phyloP scores from a whole-genome alignment of 2,888 invertebrate genomes.

The Phlogophora meticulosa region DNA sequence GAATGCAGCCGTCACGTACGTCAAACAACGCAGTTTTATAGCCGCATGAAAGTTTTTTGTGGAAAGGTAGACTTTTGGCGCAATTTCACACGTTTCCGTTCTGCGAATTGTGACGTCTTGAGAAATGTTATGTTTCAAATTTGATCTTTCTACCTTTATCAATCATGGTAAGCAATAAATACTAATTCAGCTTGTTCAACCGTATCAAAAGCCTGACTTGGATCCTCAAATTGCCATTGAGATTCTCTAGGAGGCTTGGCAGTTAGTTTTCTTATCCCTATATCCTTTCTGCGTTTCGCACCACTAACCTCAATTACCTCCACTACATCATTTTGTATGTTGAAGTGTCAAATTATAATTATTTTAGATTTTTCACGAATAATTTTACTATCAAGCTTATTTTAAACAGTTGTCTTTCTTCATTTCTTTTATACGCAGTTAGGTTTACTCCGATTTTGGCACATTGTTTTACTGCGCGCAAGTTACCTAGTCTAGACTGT shows the following conservation, averaged over 20 bases:
- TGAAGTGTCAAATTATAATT: background rate
- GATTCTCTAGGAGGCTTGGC: conserved; percentile 2
- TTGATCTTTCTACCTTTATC: background rate
- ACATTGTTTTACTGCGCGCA: conserved; percentile 42
- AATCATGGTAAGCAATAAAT: background rate
- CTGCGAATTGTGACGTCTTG: conserved; percentile 1
- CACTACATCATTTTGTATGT: background rate
- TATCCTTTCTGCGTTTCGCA: background rate
- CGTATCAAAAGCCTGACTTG: conserved; percentile 25
- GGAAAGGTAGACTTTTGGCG: background rate
- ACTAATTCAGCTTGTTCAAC: conserved; percentile 1
- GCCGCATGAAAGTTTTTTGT: conserved; percentile 23
- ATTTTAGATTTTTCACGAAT: background rate
- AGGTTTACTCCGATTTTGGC: conserved; percentile 53
- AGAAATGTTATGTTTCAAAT: conserved; percentile 1
- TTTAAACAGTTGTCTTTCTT: conserved; percentile 11
- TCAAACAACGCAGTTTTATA: conserved; percentile 20
- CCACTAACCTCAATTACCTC: background rate
- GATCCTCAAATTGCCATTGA: conserved; percentile 4
- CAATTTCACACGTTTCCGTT: conserved; percentile 1
- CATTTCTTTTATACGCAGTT: conserved; percentile 25
- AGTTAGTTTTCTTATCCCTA: background rate
- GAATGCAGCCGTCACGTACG: conserved; percentile 42
- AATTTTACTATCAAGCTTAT: background rate
- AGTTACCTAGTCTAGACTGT: conserved; percentile 60